Base-by-base conservation (phyloP, 2,888 invertebrate genomes). In the Syritta pipiens region DNA sequence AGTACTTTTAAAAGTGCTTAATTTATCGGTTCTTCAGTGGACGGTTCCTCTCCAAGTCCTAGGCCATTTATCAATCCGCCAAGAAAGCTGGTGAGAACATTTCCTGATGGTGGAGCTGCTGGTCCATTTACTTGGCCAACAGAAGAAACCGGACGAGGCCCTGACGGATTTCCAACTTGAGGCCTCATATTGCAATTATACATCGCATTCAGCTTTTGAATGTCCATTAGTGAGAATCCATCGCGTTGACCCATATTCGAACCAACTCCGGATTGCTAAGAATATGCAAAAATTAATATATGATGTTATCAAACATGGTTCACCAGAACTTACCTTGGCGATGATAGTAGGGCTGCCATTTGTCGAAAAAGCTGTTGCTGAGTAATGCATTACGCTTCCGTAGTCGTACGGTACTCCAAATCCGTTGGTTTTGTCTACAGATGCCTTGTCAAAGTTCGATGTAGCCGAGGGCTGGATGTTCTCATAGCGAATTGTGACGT, bases 341-440 rank as follows among this genome's bases (percentile, higher is more conserved):
- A 92, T 89, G 55, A 95, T 94, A 0, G 95, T 95, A 10, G 93
- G 92, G 83, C 90, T 89, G 4, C 92, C 91, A 85, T 95, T 95
- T 67, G 85, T 90, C 1, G 95, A 93, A 88, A 95, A 95, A 2
- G 95, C 95, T 48, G 91, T 92, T 17, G 91, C 91, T 0, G 95
- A 95, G 86, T 95, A 95, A 85, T 95, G 95, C 95, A 95, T 95
- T 0, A 95, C 94, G 83, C 95, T 95, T 83, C 92, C 91, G 86
- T 93, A 95, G 87, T 95, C 95, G 84, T 95, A 95, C 0, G 91
- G 89, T 0, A 95, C 91, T 0, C 93, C 94, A 85, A 91, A 94
- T n/a, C 91, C 93, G 51, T 91, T 89, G 0, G 93, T 91, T 24
- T 88, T 89, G 5, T 89, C 88, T 7, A 89, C 84, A 10, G 90